These are phyloP conservation scores for Globodera rostochiensis DNA, from an alignment of 1,140 invertebrate genomes.

Conservation along the genomic window DNA sequence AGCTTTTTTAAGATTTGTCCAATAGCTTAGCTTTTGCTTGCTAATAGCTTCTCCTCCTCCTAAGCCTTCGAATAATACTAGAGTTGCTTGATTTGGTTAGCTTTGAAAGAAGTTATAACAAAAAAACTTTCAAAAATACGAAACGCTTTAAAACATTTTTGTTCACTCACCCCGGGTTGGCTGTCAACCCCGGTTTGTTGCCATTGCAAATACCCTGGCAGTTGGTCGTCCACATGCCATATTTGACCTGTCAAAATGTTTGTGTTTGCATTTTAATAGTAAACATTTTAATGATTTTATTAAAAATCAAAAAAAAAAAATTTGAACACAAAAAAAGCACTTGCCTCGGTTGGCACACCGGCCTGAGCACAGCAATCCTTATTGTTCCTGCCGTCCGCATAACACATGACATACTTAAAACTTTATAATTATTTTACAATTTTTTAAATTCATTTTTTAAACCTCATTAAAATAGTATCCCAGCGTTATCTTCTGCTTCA, in stretches of 20 bases:
- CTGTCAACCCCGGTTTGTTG: neutral
- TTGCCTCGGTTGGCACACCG: neutral
- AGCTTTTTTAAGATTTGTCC: too few relatives aligned
- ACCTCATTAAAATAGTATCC: neutral
- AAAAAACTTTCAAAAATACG: too few relatives aligned
- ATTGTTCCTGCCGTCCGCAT: constrained; percentile 8
- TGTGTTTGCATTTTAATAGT: neutral
- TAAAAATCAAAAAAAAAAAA: neutral
- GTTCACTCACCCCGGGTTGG: neutral
- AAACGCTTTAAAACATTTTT: too few relatives aligned
- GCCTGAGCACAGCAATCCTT: neutral
- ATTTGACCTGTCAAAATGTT: neutral
- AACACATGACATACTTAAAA: constrained; percentile 3
- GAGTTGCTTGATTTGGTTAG: too few relatives aligned
- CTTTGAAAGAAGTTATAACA: too few relatives aligned
- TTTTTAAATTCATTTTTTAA: neutral
- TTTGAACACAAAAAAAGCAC: neutral
- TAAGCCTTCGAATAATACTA: too few relatives aligned
- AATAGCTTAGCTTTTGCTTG: too few relatives aligned
- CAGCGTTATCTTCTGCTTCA: neutral
- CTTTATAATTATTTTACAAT: neutral
- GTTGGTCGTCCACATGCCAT: neutral
- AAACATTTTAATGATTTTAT: neutral
- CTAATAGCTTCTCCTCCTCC: too few relatives aligned
- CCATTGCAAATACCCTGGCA: neutral